Evolutionary conservation across 2,888 invertebrate species (phyloP), one percentile per base, ranked within the genome.

Genomic region (Scaptodrosophila latifasciaeformis): DNA sequence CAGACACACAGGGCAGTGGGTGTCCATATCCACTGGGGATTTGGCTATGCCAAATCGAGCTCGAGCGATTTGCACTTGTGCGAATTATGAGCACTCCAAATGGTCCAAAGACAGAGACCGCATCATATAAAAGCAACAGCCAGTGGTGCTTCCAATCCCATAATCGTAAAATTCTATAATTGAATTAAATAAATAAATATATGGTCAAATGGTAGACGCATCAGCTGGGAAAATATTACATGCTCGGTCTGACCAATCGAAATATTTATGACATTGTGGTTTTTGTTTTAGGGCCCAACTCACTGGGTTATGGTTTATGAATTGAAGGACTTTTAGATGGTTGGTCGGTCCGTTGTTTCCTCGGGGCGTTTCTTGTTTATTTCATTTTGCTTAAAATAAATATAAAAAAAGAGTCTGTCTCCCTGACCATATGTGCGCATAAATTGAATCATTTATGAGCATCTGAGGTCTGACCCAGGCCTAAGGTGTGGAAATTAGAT

Each of bases 151-250:
- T 53, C 49, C 47, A 54, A 89, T 86, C 34, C 62, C 70, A 82
- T 83, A 83, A 83, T 83, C 82, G 66, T 83, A 83, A 83, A 83
- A 82, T 76, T 74, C 78, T 70, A 82, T 83, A 83, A 83, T 83
- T 83, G 82, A 83, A 83, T 83, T 83, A 83, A 83, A 83, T 83
- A 83, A 82, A 81, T 83, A 81, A 66, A 55, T n/a, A n/a, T n/a
- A 62, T 43, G 44, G 43, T 7, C 56, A 54, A 63, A 66, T 59
- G 78, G 69, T 44, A 47, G 21, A 21, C 18, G 70, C 70, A 68
- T 67, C 79, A 80, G 79, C 79, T 80, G 81, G 64, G 62, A 75
- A 79, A 81, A 81, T 77, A 77, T 80, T 66, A n/a, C n/a, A n/a
- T n/a, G n/a, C n/a, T n/a, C n/a, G n/a, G n/a, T n/a, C n/a, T n/a